Evolutionary conservation across 2,113 vertebrate genomes (phyloP), one percentile per base, ranked within the genome.

Genomic region (Siniperca knerii): DNA sequence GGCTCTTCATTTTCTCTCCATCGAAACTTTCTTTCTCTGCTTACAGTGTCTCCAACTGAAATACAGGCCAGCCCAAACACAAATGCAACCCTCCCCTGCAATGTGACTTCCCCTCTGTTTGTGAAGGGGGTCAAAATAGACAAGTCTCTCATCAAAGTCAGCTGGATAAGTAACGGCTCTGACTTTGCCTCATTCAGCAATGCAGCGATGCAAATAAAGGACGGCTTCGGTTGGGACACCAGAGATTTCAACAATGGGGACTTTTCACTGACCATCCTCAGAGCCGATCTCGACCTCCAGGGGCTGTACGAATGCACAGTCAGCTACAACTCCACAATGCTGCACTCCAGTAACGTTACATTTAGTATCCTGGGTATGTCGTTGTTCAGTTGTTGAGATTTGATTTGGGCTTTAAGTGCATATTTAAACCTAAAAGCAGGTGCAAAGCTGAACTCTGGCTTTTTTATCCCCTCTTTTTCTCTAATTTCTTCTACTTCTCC

Each of bases 231-330:
- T 79, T 90, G 95, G 92, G 76, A 90, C 35, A 21, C 29, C 2
- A 46, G 64, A 2, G 46, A 20, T 15, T 89, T 93, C 4, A 2
- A 84, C 73, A 87, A 60, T n/a, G 95, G 93, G 15, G 90, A 91
- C 73, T 95, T 93, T 83, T 95, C 94, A 6, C 75, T 96, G 80
- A 94, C 61, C 1, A 12, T 96, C 71, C 86, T 92, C 72, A 91
- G 83, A 21, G 71, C 90, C n/a, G 81, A 82, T 37, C 69, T 92
- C 9, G 25, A 65, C 66, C 89, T 91, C 72, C 94, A 95, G 86
- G 96, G 95, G 37, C 12, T 85, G n/a, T 96, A 96, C 52, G 75
- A 93, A 81, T 96, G 96, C 88, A 90, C 44, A 0, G 77, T 95
- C 74, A 82, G 46, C 84, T 89, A 93, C 90, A 93, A 95, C 76